phyloP scores from a whole-genome alignment of 1,140 invertebrate genomes.

The Riptortus pedestris region DNA sequence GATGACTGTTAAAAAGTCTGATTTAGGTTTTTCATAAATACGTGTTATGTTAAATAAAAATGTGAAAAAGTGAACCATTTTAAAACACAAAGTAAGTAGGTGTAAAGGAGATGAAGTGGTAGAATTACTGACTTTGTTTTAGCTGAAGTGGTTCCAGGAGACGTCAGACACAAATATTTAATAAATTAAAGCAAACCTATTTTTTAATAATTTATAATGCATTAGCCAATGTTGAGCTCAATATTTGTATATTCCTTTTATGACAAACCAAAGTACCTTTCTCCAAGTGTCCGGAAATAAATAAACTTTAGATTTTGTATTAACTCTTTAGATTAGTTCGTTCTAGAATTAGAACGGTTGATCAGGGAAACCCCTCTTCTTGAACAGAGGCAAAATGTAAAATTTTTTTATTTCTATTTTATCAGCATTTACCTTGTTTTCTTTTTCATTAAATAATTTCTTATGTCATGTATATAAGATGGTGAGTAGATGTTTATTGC shows the following conservation, averaged over 20 bases:
- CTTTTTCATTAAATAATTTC: neutral
- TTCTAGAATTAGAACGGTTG: slow-evolving; percentile 15
- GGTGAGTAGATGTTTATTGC: neutral
- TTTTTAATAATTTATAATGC: slow-evolving; percentile 5
- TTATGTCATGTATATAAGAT: neutral
- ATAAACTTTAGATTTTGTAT: slow-evolving; percentile 16
- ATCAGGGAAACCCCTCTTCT: slow-evolving; percentile 1
- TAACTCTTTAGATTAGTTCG: slow-evolving; percentile 1
- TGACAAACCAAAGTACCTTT: slow-evolving; percentile 15
- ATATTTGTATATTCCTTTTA: slow-evolving; percentile 17
- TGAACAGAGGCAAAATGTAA: slow-evolving; percentile 9
- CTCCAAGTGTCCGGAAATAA: slow-evolving; percentile 14
- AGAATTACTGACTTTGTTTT: slow-evolving; percentile 4
- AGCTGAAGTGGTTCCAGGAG: slow-evolving; percentile 3
- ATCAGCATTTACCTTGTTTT: neutral
- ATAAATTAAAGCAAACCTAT: slow-evolving; percentile 6
- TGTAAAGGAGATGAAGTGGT: neutral
- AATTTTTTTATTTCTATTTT: slow-evolving; percentile 1
- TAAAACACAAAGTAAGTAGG: slow-evolving; percentile 5
- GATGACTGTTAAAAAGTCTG: slow-evolving; percentile 18
- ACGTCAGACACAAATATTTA: slow-evolving; percentile 11
- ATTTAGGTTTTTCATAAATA: slow-evolving; percentile 19
- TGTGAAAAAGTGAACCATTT: neutral
- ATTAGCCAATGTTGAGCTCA: slow-evolving; percentile 16
- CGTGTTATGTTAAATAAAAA: slow-evolving; percentile 9